A percentile compares a stretch with the other conserved stretches of the same genome.
phyloP scores from a whole-genome alignment of 2,888 invertebrate genomes.

The Diaphora mendica region DNA sequence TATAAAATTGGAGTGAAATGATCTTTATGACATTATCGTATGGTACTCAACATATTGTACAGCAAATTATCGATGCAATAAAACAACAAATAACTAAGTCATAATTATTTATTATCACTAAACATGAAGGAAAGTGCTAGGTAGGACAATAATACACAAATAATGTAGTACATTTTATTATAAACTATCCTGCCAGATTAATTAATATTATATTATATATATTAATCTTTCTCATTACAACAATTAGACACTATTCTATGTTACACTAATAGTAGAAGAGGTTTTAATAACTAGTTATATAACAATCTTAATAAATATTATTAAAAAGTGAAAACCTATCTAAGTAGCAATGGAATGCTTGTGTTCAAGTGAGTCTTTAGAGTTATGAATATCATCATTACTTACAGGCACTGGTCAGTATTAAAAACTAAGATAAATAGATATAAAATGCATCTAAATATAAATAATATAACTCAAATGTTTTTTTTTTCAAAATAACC shows the following conservation, averaged over 20 bases:
- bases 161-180: slow-evolving; percentile 67
- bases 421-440: slow-evolving; percentile 54
- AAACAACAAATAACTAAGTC: slow-evolving; percentile 71
- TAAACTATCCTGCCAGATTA: slow-evolving; percentile 51
- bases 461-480: slow-evolving; percentile 44
- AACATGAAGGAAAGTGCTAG: slow-evolving; percentile 58
- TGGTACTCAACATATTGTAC: slow-evolving; percentile 53
- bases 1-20: slow-evolving; percentile 7
- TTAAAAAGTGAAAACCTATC: slow-evolving; percentile 60
- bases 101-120: slow-evolving; percentile 72
- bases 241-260: slow-evolving; percentile 63
- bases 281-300: slow-evolving; percentile 54
- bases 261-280: slow-evolving; percentile 61
- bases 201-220: too few relatives aligned
- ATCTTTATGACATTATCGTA: slow-evolving; percentile 30
- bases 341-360: slow-evolving; percentile 52
- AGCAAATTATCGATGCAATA: slow-evolving; percentile 71
- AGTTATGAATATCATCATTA: slow-evolving; percentile 79
- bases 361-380: slow-evolving; percentile 52
- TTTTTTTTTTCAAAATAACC: slow-evolving; percentile 35
- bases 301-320: slow-evolving; percentile 50
- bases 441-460: slow-evolving; percentile 47
- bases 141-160: slow-evolving; percentile 52
- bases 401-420: slow-evolving; percentile 83
- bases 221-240: slow-evolving; percentile 50